phyloP scores from a whole-genome alignment of 1,140 invertebrate species.

The Drosophila gunungcola region DNA sequence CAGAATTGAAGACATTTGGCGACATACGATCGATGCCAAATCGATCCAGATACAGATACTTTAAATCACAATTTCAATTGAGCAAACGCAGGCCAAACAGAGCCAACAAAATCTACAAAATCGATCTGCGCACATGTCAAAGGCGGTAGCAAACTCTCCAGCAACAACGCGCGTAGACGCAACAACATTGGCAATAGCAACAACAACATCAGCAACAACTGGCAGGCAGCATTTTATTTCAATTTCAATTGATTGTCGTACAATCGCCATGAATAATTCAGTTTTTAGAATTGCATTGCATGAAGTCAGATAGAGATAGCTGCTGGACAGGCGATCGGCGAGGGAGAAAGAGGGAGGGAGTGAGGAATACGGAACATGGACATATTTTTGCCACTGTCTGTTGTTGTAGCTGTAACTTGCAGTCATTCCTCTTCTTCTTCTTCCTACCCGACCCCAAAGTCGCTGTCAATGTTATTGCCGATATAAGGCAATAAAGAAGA shows the following conservation, averaged over 20 bases:
- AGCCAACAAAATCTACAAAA: conserved; percentile 48
- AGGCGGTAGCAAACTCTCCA: conserved; percentile 64
- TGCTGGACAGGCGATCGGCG: conserved; percentile 5
- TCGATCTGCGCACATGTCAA: conserved; percentile 79
- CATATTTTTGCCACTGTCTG: conserved; percentile 52
- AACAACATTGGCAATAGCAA: conserved; percentile 25
- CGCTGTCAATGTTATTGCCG: conserved; percentile 40
- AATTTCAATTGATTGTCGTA: conserved; percentile 83
- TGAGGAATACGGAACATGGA: conserved; percentile 56
- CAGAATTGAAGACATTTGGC: conserved; percentile 61
- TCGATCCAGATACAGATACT: conserved; percentile 81
- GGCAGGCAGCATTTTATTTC: conserved; percentile 80
- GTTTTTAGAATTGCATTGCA: conserved; percentile 77
- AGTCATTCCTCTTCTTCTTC: conserved; percentile 20
- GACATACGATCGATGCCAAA: conserved; percentile 78
- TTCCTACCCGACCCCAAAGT: conserved; percentile 1
- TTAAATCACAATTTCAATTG: conserved; percentile 77
- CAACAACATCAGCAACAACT: conserved; percentile 41
- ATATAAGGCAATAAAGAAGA: conserved; percentile 27
- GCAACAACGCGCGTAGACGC: conserved; percentile 19
- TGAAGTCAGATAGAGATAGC: conserved; percentile 55
- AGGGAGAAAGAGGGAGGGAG: conserved; percentile 20
- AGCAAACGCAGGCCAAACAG: conserved; percentile 60
- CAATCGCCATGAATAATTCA: conserved; percentile 82
- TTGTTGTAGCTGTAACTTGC: conserved; percentile 19